A percentile compares a stretch with the other conserved stretches of the same genome.
Conservation (phyloP, 2,113 vertebrate species). For the Perca schrenkii region DNA sequence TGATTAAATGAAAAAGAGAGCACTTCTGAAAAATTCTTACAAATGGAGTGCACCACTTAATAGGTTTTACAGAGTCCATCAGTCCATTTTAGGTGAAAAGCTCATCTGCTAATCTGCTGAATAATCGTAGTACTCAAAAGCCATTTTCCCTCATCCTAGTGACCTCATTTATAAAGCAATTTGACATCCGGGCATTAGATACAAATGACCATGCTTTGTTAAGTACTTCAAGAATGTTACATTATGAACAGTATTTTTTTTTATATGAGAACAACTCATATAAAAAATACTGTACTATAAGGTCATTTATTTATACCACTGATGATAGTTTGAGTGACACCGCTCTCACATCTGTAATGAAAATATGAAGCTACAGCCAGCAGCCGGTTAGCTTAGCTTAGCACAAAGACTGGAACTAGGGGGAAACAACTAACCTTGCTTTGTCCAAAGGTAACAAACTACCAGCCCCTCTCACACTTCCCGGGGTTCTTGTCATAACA, state of each 20-base stretch:
- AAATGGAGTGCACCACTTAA: constrained; percentile 3
- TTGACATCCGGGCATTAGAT: constrained; percentile 25
- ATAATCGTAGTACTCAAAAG: constrained; percentile 47
- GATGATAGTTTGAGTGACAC: too few species aligned
- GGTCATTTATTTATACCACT: too few species aligned
- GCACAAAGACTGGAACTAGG: background rate
- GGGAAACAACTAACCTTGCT: background rate
- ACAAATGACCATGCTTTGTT: constrained; percentile 16
- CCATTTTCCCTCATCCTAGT: constrained; percentile 31
- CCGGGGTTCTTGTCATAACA: background rate
- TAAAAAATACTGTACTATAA: too few species aligned
- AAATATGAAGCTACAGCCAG: background rate
- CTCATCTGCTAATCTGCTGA: constrained; percentile 60
- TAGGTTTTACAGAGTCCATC: constrained; percentile 33
- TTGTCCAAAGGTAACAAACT: background rate
- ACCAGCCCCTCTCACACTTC: background rate
- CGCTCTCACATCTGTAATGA: background rate
- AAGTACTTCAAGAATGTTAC: background rate
- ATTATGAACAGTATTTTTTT: constrained; percentile 5
- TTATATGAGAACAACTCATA: background rate
- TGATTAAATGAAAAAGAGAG: constrained; percentile 25
- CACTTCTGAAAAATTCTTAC: constrained; percentile 17
- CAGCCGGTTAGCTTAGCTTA: background rate
- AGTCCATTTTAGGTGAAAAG: constrained; percentile 24
- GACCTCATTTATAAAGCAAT: constrained; percentile 42